Conservation (phyloP, 2,888 invertebrate genomes). For the Autographa gamma region DNA sequence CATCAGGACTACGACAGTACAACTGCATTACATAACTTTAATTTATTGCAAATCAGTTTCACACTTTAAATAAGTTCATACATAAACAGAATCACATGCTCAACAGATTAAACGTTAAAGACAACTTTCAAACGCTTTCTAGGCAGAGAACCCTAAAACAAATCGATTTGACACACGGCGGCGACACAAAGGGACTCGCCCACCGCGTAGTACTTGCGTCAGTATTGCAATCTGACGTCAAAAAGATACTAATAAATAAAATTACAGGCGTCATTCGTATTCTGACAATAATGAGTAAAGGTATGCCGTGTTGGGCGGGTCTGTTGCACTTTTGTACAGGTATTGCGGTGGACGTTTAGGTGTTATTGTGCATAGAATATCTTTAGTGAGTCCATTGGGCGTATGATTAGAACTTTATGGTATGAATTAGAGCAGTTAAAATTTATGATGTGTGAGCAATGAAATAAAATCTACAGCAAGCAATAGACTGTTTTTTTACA, state of each 20-base stretch:
- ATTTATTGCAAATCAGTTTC: neutral
- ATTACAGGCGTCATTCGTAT: slow-evolving; percentile 82
- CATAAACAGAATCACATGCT: slow-evolving; percentile 4
- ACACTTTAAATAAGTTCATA: neutral
- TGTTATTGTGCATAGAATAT: slow-evolving; percentile 46
- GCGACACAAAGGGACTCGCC: slow-evolving; percentile 72
- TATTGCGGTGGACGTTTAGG: slow-evolving; percentile 14
- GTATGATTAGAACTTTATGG: slow-evolving; percentile 64
- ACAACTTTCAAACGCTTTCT: neutral
- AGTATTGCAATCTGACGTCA: slow-evolving; percentile 79
- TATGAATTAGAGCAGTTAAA: slow-evolving; percentile 4
- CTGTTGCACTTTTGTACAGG: slow-evolving; percentile 33
- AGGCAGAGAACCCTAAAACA: slow-evolving; percentile 63
- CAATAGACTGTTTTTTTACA: neutral
- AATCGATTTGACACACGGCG: slow-evolving; percentile 75
- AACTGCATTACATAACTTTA: too few relatives aligned
- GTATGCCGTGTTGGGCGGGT: slow-evolving; percentile 72
- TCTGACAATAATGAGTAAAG: slow-evolving; percentile 69
- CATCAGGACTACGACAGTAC: too few relatives aligned
- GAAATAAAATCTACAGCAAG: neutral
- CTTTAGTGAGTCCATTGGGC: slow-evolving; percentile 68
- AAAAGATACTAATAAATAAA: slow-evolving; percentile 86
- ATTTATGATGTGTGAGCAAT: neutral
- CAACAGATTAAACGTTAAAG: neutral
- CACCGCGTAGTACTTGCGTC: slow-evolving; percentile 50